Base-by-base conservation (phyloP, 1,140 invertebrate species). In the Anastrepha obliqua region DNA sequence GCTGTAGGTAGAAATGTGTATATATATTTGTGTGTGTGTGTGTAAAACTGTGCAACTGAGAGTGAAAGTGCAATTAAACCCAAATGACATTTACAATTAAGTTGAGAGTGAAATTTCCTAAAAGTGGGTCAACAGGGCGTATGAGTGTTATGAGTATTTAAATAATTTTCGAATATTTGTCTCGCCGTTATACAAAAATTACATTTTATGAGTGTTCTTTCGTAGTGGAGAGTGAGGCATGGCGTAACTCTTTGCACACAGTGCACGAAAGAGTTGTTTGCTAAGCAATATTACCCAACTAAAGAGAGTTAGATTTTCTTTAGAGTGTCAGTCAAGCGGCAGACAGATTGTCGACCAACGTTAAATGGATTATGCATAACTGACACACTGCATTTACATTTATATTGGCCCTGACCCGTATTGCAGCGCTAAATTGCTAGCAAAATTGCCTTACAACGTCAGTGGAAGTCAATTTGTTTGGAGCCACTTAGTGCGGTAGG, bases 61-160 rank as follows among this genome's bases (percentile, higher is more conserved):
- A 81, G 74, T 81, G 44, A 81, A 81, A 81, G 74, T 55, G 74
- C 74, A 81, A 81, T 81, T 81, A 81, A 81, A 81, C 15, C 44
- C 47, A 55, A 55, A 81, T 81, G 74, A 20, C 74, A 55, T 81
- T 81, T 81, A 47, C 47, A 81, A 81, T 81, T 81, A 81, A 81
- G 74, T 81, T 81, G 74, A 81, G 74, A 81, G 74, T 58, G 74
- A 81, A 81, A 81, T 55, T 81, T 81, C 29, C 64, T 67, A 3
- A 55, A 81, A 55, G 47, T 81, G 74, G 74, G 74, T 81, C 74
- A 81, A 81, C 74, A 58, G 47, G 47, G 74, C 47, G 74, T 81
- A 81, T 81, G 47, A 81, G 74, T 81, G 51, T 55, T 55, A 29
- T 55, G 47, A 81, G n/a, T 81, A 81, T 81, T 81, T 81, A 81